Base-by-base conservation (phyloP, 2,888 invertebrate species). In the Beris morrisii region DNA sequence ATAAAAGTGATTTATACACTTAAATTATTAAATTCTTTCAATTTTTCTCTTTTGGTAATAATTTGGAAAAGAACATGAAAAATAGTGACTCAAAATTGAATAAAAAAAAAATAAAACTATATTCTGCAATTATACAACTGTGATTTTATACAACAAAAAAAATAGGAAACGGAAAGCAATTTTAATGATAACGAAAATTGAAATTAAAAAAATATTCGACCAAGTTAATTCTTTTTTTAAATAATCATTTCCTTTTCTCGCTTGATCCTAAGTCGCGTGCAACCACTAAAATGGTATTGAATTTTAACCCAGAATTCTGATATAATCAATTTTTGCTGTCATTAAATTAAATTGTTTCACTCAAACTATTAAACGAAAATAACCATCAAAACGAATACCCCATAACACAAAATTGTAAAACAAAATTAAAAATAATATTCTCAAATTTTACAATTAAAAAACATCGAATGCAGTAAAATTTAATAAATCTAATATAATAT, bases 111-210 rank as follows among this genome's bases (percentile, higher is more conserved):
- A 54, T 31, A 64, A 13, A 43, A 30, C 9, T 64, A 46, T 46
- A 64, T 46, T 64, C 64, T 61, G 59, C 66, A 61, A 69, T 66
- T 69, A 64, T 69, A 32, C 53, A 66, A 63, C 69, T 69, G 69
- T 69, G 69, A 69, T 69, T 66, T 67, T 61, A 64, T 67, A 52
- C 57, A 53, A 59, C 54, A 67, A 65, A 44, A 55, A 53, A 46
- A 13, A 28, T 50, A 12, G n/a, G 28, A 57, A 50, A 28, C 43
- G 38, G 6, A 56, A 30, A 56, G 45, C 46, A 56, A 55, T 55
- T 48, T 15, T 46, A 38, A 65, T 56, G 48, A 15, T 38, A 65
- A 63, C 44, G 52, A 52, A 64, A 55, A 64, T 54, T 32, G 48
- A 64, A 64, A 38, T 13, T n/a, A 4, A 45, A 4, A 7, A 15